Percentiles rank a stretch among this genome's conserved stretches.
phyloP scores from a whole-genome alignment of 2,113 vertebrate genomes.

The Cebus imitator region DNA sequence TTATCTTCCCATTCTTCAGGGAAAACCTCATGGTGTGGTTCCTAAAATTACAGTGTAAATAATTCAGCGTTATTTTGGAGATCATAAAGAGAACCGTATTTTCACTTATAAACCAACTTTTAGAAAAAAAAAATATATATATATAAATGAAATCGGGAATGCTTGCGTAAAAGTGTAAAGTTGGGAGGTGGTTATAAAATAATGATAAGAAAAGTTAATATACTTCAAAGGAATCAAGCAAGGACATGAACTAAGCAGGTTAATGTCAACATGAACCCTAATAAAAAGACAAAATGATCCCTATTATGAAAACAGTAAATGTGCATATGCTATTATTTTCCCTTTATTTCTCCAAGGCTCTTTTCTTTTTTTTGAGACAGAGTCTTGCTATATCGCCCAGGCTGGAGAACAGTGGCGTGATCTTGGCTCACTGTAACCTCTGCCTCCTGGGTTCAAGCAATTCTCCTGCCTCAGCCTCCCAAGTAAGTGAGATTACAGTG shows the following conservation, averaged over 20 bases:
- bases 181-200: background rate
- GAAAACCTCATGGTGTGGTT: constrained; percentile 87
- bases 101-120: background rate
- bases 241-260: background rate
- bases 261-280: background rate
- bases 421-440: too few species aligned
- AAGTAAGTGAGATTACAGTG: too few species aligned
- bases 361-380: too few species aligned
- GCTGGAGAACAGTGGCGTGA: too few species aligned
- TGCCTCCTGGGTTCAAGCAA: too few species aligned
- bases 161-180: background rate
- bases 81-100: background rate
- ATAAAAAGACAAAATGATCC: background rate
- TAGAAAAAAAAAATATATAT: background rate
- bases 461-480: too few species aligned
- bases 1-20: constrained; percentile 87
- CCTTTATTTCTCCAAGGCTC: background rate
- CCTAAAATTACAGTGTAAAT: constrained; percentile 72
- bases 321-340: background rate
- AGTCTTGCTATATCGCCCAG: too few species aligned
- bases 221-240: background rate
- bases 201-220: constrained; percentile 11
- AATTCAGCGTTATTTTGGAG: background rate
- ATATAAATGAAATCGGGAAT: background rate
- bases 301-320: background rate